Base-by-base conservation (phyloP, 2,113 vertebrate genomes). In the Podarcis raffonei region DNA sequence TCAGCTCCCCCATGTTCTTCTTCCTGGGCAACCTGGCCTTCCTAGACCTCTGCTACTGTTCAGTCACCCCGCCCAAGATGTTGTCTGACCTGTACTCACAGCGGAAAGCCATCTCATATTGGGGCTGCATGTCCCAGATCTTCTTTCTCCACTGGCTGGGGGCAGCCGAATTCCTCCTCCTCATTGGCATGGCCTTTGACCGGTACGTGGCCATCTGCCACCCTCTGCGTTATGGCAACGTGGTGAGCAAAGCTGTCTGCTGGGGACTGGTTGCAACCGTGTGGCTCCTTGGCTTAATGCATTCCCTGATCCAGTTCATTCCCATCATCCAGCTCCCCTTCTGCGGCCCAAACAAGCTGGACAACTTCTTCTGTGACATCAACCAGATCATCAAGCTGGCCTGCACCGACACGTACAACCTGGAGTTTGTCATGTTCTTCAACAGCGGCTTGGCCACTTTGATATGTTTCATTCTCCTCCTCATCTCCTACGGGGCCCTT, bases 321-420 rank as follows among this genome's bases (percentile, higher is more conserved):
- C 42, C 42, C 42, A 82, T 92, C 4, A 90, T 91, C 71, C 84
- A 25, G 12, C 80, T 93, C 39, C 83, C 57, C 0, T 95, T 92
- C 79, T 94, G 90, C 62, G 90, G 81, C 22, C 83, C 68, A 18
- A 95, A 92, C 48, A 87, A 94, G 27, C 93, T 96, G 30, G 95
- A 81, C 59, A 84, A 94, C n/a, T 94, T 94, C 59, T 96, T 92
- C 74, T 95, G 92, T 68, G 94, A 95, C 68, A 91, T 93, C 72
- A 89, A 90, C 72, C 92, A 87, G 3, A 2, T 95, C 13, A 81
- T 95, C n/a, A 86, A 93, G 2, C 59, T 95, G 76, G 90, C 94
- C 1, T 95, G 89, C 71, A 77, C 87, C 27, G 92, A 94, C 12
- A 89, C 82, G 2, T 48, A 48, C 42, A 48, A 48, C 42, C 42